These are phyloP conservation scores for Echeneis naucrates DNA, from an alignment of 2,797 vertebrate species.

Conservation along the genomic window DNA sequence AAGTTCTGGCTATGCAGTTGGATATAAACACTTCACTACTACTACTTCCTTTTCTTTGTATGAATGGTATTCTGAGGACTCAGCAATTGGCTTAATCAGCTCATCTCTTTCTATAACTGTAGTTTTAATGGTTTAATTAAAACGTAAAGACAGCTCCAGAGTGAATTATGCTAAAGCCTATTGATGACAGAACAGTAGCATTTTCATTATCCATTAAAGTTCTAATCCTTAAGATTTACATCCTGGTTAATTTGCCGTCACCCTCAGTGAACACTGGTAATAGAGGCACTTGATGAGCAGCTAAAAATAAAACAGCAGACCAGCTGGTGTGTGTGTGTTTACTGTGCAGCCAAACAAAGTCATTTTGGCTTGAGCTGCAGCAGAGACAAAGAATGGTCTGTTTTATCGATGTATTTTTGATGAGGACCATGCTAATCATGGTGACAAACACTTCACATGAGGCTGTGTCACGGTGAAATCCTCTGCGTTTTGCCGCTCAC, in stretches of 20 bases:
- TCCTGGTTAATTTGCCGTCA: not conserved
- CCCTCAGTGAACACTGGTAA: not conserved
- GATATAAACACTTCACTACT: not conserved
- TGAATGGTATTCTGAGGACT: not conserved
- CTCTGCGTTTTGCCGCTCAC: not conserved
- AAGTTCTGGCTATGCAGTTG: not conserved
- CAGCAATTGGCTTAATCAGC: not conserved
- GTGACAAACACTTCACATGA: not conserved
- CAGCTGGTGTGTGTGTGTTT: not conserved
- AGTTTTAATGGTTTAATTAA: slow-evolving; percentile 35
- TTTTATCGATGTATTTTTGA: not conserved
- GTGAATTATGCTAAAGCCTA: slow-evolving; percentile 10
- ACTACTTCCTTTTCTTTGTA: not conserved
- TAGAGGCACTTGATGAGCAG: not conserved
- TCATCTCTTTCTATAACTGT: not conserved
- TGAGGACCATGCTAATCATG: not conserved
- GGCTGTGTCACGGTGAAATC: not conserved
- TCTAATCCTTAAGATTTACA: not conserved
- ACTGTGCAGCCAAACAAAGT: slow-evolving; percentile 15
- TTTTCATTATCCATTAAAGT: not conserved
- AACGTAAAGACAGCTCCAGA: not conserved
- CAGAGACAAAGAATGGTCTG: not conserved
- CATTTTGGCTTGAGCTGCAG: not conserved
- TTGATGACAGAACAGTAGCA: not conserved
- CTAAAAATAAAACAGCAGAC: not conserved